Evolutionary conservation across 2,888 invertebrate genomes (phyloP), one percentile per base, ranked within the genome.

Genomic region (Tetramorium bicarinatum): DNA sequence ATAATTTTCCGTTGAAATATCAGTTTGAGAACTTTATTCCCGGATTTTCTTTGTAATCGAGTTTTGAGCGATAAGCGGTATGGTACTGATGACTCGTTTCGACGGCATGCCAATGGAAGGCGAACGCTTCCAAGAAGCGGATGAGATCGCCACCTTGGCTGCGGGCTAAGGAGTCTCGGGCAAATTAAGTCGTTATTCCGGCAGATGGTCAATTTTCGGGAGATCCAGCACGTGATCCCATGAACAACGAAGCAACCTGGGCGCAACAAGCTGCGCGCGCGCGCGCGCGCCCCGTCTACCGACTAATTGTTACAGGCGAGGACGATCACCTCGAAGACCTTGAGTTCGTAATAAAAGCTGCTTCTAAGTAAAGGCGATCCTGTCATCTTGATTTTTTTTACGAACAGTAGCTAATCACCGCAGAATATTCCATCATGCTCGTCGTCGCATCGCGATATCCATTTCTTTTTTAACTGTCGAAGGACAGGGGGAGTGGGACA

Each of bases 121-220:
- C 34, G 67, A 79, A 77, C 59, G 49, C 61, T 90, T 90, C 89
- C 82, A 64, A 86, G 89, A 90, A 89, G 82, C 82, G 79, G 75
- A 75, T 79, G 83, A 82, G 67, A 71, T 86, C 86, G 89, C 89
- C 89, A 89, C 89, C 84, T 91, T 91, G 77, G 88, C 91, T 89
- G 83, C 86, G 84, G 91, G 90, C 90, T 81, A 89, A 89, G 75
- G 85, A 90, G 89, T 85, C 85, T 66, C 82, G 84, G 86, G 87
- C 89, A 92, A 93, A 93, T 93, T 93, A 93, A 93, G 93, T 93
- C 92, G 93, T 93, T 93, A 93, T 93, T 93, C 91, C 92, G 92
- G 92, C 93, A 93, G 93, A 93, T 93, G 93, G 92, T 88, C 91
- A 90, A 88, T 88, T 90, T 90, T 85, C 87, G 74, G 79, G 66